These are phyloP conservation scores for Toxotes chatareus DNA, from an alignment of 2,113 vertebrate species.

Conservation along the genomic window DNA sequence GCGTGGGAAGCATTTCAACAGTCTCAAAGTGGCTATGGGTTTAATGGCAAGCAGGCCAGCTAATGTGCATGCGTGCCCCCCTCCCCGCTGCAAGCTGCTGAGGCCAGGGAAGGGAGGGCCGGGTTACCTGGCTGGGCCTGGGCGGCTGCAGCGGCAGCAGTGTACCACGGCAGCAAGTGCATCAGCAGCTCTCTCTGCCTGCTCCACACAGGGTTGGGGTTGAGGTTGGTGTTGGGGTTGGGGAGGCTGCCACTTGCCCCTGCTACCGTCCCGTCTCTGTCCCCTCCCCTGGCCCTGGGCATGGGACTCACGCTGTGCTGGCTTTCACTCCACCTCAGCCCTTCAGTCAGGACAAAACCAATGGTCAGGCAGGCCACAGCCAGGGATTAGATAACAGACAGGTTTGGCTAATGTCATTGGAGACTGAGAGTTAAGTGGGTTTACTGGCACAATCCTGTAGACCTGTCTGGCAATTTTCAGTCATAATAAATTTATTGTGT, in stretches of 20 bases:
- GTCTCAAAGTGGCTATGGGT: background rate
- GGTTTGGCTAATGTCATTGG: constrained; percentile 30
- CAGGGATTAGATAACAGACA: constrained; percentile 51
- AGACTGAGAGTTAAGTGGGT: constrained; percentile 18
- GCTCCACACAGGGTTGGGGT: constrained; percentile 83
- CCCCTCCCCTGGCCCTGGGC: constrained; percentile 81
- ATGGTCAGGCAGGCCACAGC: constrained; percentile 73
- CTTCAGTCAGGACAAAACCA: constrained; percentile 84
- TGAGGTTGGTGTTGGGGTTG: constrained; percentile 79
- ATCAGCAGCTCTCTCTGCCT: constrained; percentile 88
- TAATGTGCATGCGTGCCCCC: background rate
- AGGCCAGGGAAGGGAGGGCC: constrained; percentile 12
- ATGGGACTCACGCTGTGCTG: constrained; percentile 85
- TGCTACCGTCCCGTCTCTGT: constrained; percentile 75
- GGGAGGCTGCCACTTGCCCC: constrained; percentile 75
- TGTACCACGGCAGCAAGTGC: constrained; percentile 87
- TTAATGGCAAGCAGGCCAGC: constrained; percentile 27
- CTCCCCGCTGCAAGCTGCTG: constrained; percentile 34
- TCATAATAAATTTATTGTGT: background rate
- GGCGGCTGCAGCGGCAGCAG: constrained; percentile 78
- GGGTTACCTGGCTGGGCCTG: constrained; percentile 85
- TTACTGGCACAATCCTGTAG: constrained; percentile 51
- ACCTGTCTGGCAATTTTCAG: constrained; percentile 38
- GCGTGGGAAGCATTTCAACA: background rate
- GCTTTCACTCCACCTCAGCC: constrained; percentile 88